Conservation (phyloP, 1,140 invertebrate species). For the Phymorhynchus buccinoides region DNA sequence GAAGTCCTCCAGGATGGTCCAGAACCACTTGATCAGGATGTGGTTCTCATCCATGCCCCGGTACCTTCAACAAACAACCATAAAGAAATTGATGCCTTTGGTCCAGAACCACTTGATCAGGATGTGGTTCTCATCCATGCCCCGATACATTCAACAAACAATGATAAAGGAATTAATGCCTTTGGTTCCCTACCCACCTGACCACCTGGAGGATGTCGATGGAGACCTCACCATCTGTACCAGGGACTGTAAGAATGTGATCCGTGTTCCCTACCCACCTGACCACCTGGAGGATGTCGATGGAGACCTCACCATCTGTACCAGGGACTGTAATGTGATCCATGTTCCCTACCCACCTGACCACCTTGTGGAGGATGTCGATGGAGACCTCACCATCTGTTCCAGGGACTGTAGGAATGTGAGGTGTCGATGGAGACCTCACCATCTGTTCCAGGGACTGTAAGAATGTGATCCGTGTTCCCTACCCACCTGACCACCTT, state of each 20-base stretch:
- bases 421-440: too few species aligned
- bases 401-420: constrained; percentile 78
- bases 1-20: constrained; percentile 80
- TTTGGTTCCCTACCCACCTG: background rate
- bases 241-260: too few species aligned
- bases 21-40: constrained; percentile 80
- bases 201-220: background rate
- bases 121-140: constrained; percentile 79
- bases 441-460: too few species aligned
- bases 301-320: constrained; percentile 81
- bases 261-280: background rate
- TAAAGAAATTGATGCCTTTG: too few species aligned
- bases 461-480: too few species aligned
- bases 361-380: background rate
- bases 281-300: background rate
- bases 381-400: constrained; percentile 80
- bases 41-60: constrained; percentile 80
- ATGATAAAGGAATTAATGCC: background rate
- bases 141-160: constrained; percentile 78
- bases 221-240: too few species aligned
- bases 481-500: constrained; percentile 78
- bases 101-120: constrained; percentile 81
- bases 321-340: constrained; percentile 77
- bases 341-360: background rate
- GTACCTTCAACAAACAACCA: too few species aligned